phyloP scores from a whole-genome alignment of 2,888 invertebrate species.

The Willowsia nigromaculata region DNA sequence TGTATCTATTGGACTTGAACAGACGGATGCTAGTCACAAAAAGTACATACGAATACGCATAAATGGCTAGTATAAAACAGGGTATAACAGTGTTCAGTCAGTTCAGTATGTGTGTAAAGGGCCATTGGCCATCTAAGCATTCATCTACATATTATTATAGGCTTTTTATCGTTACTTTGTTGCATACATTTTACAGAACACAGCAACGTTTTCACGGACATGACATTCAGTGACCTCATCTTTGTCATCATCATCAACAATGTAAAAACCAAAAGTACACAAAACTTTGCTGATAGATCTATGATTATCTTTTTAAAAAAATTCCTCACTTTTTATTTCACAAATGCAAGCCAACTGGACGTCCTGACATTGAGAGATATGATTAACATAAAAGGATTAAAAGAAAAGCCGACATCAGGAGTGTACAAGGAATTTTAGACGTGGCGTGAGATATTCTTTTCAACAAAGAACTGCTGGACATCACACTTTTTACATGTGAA shows the following conservation, averaged over 20 bases:
- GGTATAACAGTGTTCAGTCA: too few species aligned
- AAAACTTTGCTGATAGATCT: background rate
- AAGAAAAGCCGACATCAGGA: background rate
- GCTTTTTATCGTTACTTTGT: too few species aligned
- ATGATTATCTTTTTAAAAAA: background rate
- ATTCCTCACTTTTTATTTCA: conserved; percentile 46
- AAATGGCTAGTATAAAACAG: too few species aligned
- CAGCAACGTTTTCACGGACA: background rate
- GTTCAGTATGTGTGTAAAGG: too few species aligned
- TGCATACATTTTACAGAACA: background rate
- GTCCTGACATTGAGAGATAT: background rate
- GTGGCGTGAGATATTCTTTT: background rate
- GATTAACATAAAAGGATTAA: background rate
- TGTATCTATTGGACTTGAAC: background rate
- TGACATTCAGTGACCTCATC: conserved; percentile 50
- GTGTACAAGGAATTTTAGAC: background rate
- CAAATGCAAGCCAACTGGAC: background rate
- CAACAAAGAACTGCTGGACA: background rate
- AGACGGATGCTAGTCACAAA: background rate
- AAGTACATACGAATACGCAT: too few species aligned
- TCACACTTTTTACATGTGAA: too few species aligned
- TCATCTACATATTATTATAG: too few species aligned
- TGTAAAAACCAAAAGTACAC: conserved; percentile 20
- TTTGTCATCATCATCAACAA: conserved; percentile 18
- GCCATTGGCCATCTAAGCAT: too few species aligned